These are phyloP conservation scores for Rhabdomys dilectus DNA, from an alignment of 2,113 vertebrate species.

Conservation along the genomic window DNA sequence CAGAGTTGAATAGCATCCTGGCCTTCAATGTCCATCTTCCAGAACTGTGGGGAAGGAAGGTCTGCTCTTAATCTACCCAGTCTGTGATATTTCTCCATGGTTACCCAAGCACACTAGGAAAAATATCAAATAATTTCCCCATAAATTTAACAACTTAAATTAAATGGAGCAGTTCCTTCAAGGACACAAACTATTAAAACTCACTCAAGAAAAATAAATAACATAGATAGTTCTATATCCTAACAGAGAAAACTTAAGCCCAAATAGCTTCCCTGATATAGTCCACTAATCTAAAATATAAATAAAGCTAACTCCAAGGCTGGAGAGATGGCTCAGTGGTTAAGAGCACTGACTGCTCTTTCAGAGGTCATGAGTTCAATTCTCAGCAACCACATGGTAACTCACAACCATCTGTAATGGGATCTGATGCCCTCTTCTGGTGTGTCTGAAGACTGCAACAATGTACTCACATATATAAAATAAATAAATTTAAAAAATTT, in stretches of 20 bases:
- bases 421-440: no score
- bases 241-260: not conserved
- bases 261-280: not conserved
- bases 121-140: not conserved
- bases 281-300: not conserved
- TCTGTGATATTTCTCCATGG: not conserved
- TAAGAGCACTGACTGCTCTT: no score
- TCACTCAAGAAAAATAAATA: constrained; percentile 19
- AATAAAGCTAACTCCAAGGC: not conserved
- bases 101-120: not conserved
- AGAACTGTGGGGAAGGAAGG: not conserved
- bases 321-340: no score
- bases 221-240: not conserved
- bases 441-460: no score
- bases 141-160: not conserved
- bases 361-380: no score
- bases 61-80: not conserved
- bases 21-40: not conserved
- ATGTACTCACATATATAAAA: no score
- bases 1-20: not conserved
- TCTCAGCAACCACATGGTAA: no score
- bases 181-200: not conserved
- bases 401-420: no score
- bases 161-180: not conserved
- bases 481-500: no score